Conservation (phyloP, 1,140 invertebrate species). For the Drepana arcuata region DNA sequence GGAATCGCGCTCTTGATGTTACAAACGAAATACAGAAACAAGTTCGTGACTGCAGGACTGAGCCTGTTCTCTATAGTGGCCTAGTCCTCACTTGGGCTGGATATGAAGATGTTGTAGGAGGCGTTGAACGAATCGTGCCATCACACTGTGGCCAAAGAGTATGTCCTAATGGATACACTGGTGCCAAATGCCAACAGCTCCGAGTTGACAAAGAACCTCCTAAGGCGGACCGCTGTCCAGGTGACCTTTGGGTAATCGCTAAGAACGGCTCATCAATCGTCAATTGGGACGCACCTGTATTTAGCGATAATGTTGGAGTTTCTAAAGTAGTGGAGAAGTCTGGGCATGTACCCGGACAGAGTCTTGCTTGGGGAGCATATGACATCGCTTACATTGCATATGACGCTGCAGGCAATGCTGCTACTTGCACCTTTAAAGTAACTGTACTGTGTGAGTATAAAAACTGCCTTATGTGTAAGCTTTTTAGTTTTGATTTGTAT, state of each 20-base stretch:
- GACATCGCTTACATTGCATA: slow-evolving; percentile 94
- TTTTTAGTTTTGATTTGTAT: neutral
- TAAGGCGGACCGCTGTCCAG: slow-evolving; percentile 90
- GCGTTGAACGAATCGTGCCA: slow-evolving; percentile 93
- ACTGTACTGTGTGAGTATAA: slow-evolving; percentile 86
- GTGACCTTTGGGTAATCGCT: slow-evolving; percentile 94
- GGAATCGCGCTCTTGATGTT: slow-evolving; percentile 91
- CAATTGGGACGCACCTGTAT: slow-evolving; percentile 94
- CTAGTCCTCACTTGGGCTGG: slow-evolving; percentile 93
- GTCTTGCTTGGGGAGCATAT: slow-evolving; percentile 93
- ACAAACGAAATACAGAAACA: slow-evolving; percentile 95
- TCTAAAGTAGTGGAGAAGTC: slow-evolving; percentile 87
- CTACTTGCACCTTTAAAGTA: slow-evolving; percentile 94
- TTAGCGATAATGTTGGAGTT: slow-evolving; percentile 90
- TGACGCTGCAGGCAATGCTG: slow-evolving; percentile 92
- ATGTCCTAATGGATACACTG: slow-evolving; percentile 88
- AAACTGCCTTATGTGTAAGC: neutral
- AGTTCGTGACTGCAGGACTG: slow-evolving; percentile 91
- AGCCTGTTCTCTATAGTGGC: slow-evolving; percentile 90
- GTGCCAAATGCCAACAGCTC: slow-evolving; percentile 86
- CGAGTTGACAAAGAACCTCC: slow-evolving; percentile 90
- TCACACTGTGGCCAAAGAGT: slow-evolving; percentile 91
- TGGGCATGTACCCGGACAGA: slow-evolving; percentile 91
- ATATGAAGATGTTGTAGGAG: slow-evolving; percentile 89
- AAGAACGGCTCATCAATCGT: slow-evolving; percentile 93